Conservation (phyloP, 2,888 invertebrate genomes). For the Drosophila glabriapex region DNA sequence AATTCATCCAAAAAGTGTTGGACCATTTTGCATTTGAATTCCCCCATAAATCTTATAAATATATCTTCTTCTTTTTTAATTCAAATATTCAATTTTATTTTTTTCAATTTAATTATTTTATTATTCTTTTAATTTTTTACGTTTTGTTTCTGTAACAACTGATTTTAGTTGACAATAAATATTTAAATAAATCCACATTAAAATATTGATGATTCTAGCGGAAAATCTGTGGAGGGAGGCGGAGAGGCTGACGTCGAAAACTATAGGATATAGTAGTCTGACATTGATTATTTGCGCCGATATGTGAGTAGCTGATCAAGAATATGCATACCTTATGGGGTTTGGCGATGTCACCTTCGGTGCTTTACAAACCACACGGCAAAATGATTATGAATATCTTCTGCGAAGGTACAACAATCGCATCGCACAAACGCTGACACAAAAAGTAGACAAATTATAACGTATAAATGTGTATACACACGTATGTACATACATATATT, state of each 20-base stretch:
- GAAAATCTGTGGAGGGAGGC: background rate
- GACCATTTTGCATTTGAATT: background rate
- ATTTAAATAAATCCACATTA: background rate
- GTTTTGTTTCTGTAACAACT: background rate
- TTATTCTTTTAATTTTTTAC: background rate
- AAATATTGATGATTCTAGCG: background rate
- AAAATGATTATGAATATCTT: background rate
- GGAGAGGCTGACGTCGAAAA: background rate
- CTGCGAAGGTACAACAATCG: slow-evolving; percentile 2
- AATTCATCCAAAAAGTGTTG: too few species aligned
- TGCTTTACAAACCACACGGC: background rate
- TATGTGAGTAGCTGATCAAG: background rate
- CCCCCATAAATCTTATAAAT: background rate
- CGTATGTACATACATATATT: background rate
- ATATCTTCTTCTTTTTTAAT: background rate
- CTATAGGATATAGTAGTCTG: background rate
- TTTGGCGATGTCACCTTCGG: background rate
- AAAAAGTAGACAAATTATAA: slow-evolving; percentile 30
- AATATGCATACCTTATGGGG: background rate
- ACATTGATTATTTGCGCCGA: background rate
- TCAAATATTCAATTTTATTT: background rate
- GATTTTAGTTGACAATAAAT: background rate
- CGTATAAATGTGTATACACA: slow-evolving; percentile 9
- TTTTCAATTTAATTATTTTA: background rate
- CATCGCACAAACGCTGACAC: slow-evolving; percentile 29